Conservation (phyloP, 2,888 invertebrate species). For the Lasioglossum lativentre region DNA sequence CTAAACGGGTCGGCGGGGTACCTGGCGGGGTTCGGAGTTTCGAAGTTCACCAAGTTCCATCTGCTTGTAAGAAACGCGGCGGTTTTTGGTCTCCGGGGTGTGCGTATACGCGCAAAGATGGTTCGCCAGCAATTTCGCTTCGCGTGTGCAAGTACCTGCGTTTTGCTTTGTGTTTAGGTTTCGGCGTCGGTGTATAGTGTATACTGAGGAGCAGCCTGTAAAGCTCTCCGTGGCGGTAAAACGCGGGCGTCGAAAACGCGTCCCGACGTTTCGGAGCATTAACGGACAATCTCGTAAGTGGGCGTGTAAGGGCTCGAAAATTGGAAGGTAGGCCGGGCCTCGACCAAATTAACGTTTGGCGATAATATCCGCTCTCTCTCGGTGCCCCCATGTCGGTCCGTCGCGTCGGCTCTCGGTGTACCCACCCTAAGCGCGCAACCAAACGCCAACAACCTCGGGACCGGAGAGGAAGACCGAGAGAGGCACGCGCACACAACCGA, state of each 20-base stretch:
- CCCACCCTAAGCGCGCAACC: constrained; percentile 62
- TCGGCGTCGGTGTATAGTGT: not conserved
- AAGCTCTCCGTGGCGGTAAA: constrained; percentile 63
- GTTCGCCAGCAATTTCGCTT: not conserved
- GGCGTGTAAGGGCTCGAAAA: constrained; percentile 84
- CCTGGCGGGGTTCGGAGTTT: not conserved
- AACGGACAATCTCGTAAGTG: constrained; percentile 84
- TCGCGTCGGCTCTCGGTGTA: constrained; percentile 50
- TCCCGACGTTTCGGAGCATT: constrained; percentile 82
- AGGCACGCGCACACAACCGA: constrained; percentile 41
- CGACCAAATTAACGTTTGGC: constrained; percentile 84
- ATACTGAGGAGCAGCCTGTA: constrained; percentile 24
- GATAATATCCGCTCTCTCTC: constrained; percentile 83
- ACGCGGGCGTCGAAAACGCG: constrained; percentile 79
- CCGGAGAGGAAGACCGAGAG: constrained; percentile 36
- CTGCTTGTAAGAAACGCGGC: not conserved
- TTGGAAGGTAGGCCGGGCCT: constrained; percentile 84
- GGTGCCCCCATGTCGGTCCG: constrained; percentile 66
- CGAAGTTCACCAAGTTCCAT: not conserved
- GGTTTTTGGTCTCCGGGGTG: not conserved
- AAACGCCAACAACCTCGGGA: constrained; percentile 63
- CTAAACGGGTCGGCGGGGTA: not conserved
- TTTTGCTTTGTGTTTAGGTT: not conserved
- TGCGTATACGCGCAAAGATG: not conserved
- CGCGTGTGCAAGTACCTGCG: not conserved